Evolutionary conservation across 2,888 invertebrate species (phyloP).

Genomic region (Scrobipalpa atriplicella): DNA sequence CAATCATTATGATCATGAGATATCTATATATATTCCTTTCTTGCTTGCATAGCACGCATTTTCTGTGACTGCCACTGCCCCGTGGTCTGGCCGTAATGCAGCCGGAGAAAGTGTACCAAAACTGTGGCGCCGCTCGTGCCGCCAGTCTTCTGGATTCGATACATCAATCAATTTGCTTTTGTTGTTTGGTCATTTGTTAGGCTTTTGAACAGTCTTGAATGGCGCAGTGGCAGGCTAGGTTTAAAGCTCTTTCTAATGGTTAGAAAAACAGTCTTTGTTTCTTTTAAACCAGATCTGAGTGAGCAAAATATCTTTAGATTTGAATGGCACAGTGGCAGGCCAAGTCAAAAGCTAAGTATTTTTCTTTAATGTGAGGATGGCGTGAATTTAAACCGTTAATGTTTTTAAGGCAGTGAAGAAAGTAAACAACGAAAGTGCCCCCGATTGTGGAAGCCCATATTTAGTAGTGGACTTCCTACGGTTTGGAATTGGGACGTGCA

Average conservation of each 20-base stretch:
- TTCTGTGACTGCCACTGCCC: no score
- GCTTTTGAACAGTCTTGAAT: neutral
- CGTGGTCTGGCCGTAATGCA: neutral
- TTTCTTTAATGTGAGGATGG: no score
- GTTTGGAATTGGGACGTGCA: no score
- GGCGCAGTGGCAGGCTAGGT: neutral
- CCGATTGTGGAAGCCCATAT: neutral
- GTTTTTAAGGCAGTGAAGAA: neutral
- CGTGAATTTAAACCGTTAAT: neutral
- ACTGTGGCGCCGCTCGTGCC: neutral
- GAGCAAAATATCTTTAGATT: no score
- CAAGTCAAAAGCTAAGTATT: neutral
- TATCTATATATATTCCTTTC: no score
- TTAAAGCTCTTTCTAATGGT: neutral
- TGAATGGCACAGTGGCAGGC: neutral
- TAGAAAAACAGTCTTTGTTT: neutral
- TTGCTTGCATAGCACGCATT: no score
- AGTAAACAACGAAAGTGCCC: slow-evolving; percentile 3
- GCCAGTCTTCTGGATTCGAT: slow-evolving; percentile 8
- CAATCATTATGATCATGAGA: no score
- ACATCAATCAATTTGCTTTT: slow-evolving; percentile 6
- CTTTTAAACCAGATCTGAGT: neutral
- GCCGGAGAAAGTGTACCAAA: slow-evolving; percentile 4
- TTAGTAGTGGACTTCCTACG: neutral
- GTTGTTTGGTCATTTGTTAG: neutral